Percentiles rank a stretch among this genome's conserved stretches.
phyloP scores from a whole-genome alignment of 2,113 vertebrate species.

The human region DNA sequence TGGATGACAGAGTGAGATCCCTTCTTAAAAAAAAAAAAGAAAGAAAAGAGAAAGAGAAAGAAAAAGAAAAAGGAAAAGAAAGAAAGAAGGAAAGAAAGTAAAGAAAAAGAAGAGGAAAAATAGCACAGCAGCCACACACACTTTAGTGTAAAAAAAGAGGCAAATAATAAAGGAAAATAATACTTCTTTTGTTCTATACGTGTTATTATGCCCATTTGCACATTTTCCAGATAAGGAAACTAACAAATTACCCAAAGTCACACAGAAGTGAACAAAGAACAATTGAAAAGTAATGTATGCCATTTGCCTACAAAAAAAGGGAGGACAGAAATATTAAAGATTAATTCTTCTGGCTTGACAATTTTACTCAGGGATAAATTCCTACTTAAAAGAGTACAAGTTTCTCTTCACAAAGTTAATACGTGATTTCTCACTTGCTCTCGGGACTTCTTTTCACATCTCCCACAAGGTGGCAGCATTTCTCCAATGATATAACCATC shows the following conservation, averaged over 20 bases:
- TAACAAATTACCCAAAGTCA: background rate
- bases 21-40: too few relatives aligned
- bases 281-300: background rate
- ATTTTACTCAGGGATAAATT: background rate
- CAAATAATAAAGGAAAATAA: background rate
- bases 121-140: background rate
- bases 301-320: background rate
- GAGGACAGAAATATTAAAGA: background rate
- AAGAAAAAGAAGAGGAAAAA: too few relatives aligned
- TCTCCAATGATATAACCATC: background rate
- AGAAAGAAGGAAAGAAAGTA: too few relatives aligned
- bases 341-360: background rate
- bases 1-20: too few relatives aligned
- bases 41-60: too few relatives aligned
- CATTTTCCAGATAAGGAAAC: background rate
- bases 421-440: background rate
- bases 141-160: background rate
- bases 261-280: background rate
- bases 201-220: background rate
- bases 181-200: background rate
- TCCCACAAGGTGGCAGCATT: conserved; percentile 59
- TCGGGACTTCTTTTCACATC: rapidly evolving
- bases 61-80: too few relatives aligned
- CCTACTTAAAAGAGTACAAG: background rate
- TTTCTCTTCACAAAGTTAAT: background rate